Conservation (phyloP, 2,113 vertebrate species). For the Eubucco bourcierii region DNA sequence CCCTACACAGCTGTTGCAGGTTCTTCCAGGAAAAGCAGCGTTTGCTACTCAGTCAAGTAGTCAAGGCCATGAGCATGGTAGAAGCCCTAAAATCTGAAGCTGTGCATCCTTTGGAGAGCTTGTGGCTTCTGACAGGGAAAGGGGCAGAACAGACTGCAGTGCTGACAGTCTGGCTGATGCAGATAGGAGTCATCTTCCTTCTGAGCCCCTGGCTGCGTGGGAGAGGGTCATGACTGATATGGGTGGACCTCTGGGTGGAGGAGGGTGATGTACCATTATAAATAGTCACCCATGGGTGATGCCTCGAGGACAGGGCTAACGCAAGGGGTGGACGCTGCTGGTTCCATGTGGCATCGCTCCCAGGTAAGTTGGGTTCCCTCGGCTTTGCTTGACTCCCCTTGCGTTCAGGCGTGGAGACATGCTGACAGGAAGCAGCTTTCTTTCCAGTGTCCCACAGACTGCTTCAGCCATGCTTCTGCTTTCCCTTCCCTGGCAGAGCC, state of each 20-base stretch:
- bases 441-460: rapidly evolving
- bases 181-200: neutral
- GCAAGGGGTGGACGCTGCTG: rapidly evolving
- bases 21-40: rapidly evolving
- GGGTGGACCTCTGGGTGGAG: neutral
- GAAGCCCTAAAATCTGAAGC: neutral
- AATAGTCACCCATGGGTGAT: neutral
- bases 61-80: rapidly evolving
- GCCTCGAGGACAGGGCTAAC: neutral
- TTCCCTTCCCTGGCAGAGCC: neutral
- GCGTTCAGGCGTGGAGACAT: rapidly evolving
- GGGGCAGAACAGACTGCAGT: rapidly evolving
- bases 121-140: neutral
- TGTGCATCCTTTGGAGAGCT: neutral
- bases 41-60: rapidly evolving
- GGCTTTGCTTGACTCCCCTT: neutral
- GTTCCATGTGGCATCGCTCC: rapidly evolving
- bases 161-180: neutral
- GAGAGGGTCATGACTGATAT: neutral
- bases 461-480: neutral
- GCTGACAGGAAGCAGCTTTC: neutral
- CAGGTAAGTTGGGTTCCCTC: conserved; percentile 20
- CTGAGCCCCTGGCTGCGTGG: neutral
- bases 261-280: neutral
- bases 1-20: rapidly evolving